Evolutionary conservation across 2,888 invertebrate genomes (phyloP).

Genomic region (Muscina levida): DNA sequence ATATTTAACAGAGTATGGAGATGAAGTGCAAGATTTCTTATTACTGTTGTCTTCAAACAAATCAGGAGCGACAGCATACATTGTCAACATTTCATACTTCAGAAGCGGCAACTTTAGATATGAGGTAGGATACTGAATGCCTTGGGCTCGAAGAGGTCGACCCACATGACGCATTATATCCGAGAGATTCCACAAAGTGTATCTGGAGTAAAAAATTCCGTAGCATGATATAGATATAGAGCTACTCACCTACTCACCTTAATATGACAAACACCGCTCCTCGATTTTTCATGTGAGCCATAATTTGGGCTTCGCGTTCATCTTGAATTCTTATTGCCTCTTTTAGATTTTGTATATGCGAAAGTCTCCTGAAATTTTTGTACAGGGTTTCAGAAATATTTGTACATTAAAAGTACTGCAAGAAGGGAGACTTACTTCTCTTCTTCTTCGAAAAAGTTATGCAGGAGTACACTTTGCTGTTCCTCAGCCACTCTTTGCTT

Average conservation of each 20-base stretch:
- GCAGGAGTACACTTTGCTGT: constrained; percentile 73
- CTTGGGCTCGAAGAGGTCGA: constrained; percentile 68
- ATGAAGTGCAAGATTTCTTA: constrained; percentile 4
- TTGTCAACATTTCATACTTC: constrained; percentile 75
- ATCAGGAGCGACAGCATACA: constrained; percentile 75
- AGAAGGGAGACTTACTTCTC: constrained; percentile 70
- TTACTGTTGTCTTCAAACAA: constrained; percentile 75
- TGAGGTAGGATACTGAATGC: constrained; percentile 73
- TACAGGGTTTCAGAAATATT: no score
- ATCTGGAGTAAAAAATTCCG: constrained; percentile 67
- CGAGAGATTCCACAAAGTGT: constrained; percentile 74
- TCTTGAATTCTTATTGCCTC: constrained; percentile 67
- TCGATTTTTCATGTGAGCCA: constrained; percentile 71
- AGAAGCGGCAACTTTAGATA: constrained; percentile 77
- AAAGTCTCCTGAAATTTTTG: constrained; percentile 70
- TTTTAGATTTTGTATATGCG: constrained; percentile 72
- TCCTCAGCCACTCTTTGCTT: constrained; percentile 73
- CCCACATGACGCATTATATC: constrained; percentile 76
- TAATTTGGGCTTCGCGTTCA: constrained; percentile 65
- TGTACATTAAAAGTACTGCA: not conserved
- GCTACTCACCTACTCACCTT: constrained; percentile 68
- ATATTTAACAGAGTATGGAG: not conserved
- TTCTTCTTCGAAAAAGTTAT: constrained; percentile 76
- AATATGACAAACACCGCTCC: constrained; percentile 73
- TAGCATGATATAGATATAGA: no score